Percentiles rank a stretch among this genome's conserved stretches.
Conservation (phyloP, 1,140 invertebrate species). For the Lasaia peninsularis region DNA sequence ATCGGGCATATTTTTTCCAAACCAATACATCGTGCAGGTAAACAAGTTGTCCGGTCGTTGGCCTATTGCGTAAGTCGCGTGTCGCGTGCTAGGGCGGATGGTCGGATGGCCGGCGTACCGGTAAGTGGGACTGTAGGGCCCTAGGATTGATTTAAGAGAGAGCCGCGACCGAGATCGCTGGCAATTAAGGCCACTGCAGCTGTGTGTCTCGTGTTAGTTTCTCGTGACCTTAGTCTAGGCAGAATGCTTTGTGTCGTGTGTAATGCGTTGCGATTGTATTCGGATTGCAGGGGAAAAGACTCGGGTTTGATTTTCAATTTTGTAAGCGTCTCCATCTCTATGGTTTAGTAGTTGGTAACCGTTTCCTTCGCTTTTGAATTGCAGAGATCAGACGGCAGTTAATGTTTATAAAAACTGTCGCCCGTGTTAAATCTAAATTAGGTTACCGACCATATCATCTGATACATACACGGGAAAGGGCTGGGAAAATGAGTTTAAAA, state of each 20-base stretch:
- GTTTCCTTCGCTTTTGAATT: too few relatives aligned
- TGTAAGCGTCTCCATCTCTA: too few relatives aligned
- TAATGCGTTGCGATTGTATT: neutral
- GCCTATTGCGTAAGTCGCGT: constrained; percentile 61
- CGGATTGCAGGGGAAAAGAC: too few relatives aligned
- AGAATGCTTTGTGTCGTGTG: neutral
- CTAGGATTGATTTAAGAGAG: constrained; percentile 72
- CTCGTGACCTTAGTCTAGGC: constrained; percentile 19
- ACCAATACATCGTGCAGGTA: neutral
- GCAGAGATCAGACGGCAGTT: too few relatives aligned
- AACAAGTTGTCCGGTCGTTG: constrained; percentile 58
- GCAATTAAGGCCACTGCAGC: constrained; percentile 69
- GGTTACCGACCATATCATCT: too few relatives aligned
- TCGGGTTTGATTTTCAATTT: too few relatives aligned
- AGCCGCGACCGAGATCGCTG: constrained; percentile 62
- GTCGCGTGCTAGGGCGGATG: constrained; percentile 45
- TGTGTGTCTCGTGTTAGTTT: constrained; percentile 50
- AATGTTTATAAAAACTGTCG: too few relatives aligned
- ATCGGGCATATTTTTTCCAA: too few relatives aligned
- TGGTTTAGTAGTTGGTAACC: too few relatives aligned
- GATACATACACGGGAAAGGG: too few relatives aligned
- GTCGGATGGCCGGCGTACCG: constrained; percentile 40
- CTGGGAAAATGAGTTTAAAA: too few relatives aligned
- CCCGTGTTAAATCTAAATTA: too few relatives aligned
- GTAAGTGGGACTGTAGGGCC: constrained; percentile 69